phyloP scores from a whole-genome alignment of 2,888 invertebrate genomes.

The Erebia palarica region DNA sequence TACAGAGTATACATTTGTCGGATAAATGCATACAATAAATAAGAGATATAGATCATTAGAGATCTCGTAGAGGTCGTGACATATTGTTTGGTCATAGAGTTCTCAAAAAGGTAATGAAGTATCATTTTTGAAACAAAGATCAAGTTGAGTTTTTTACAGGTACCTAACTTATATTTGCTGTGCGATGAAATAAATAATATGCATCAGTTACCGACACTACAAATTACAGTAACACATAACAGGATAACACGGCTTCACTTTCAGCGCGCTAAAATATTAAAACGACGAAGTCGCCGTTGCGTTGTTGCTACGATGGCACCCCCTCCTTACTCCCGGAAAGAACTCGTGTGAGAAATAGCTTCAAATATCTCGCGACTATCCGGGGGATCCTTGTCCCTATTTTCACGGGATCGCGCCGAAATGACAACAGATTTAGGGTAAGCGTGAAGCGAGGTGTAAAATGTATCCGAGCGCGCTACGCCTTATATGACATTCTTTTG shows the following conservation, averaged over 20 bases:
- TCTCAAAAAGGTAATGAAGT: too few relatives aligned
- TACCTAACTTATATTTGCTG: too few relatives aligned
- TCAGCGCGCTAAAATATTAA: constrained; percentile 76
- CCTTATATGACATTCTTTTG: constrained; percentile 79
- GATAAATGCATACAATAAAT: too few relatives aligned
- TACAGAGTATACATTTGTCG: too few relatives aligned
- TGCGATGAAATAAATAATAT: constrained; percentile 17
- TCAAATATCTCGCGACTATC: constrained; percentile 75
- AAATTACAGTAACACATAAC: constrained; percentile 47
- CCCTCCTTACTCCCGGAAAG: constrained; percentile 40
- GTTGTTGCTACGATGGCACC: constrained; percentile 43
- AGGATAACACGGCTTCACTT: constrained; percentile 68
- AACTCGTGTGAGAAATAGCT: constrained; percentile 75
- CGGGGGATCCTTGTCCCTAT: constrained; percentile 73
- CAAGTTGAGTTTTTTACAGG: too few relatives aligned
- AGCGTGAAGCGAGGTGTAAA: constrained; percentile 80
- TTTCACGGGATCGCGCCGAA: constrained; percentile 75
- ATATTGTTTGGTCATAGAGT: too few relatives aligned
- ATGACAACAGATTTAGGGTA: constrained; percentile 82
- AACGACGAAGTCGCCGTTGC: constrained; percentile 52
- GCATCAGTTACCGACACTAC: constrained; percentile 37
- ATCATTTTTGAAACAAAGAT: too few relatives aligned
- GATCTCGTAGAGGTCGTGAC: too few relatives aligned
- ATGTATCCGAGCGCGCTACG: constrained; percentile 75
- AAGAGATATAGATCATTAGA: too few relatives aligned